phyloP scores from a whole-genome alignment of 2,797 vertebrate species.

The Rhinophrynus dorsalis region DNA sequence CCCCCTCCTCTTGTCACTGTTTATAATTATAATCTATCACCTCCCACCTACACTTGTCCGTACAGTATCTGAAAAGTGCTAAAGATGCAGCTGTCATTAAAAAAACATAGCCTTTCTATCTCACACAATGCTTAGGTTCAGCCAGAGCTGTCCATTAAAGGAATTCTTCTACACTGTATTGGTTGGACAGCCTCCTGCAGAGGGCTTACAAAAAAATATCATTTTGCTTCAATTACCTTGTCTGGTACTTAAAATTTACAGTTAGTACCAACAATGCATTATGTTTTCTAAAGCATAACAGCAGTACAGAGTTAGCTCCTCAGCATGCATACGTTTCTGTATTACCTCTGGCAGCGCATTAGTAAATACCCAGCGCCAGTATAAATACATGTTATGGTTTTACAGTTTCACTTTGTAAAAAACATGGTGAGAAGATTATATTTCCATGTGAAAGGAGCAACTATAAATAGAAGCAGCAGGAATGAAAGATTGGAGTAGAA shows the following conservation, averaged over 20 bases:
- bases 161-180: constrained; percentile 42
- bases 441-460: background rate
- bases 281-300: constrained; percentile 53
- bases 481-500: background rate
- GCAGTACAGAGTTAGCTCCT: background rate
- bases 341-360: background rate
- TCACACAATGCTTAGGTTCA: constrained; percentile 54
- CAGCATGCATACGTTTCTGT: background rate
- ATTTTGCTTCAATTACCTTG: constrained; percentile 56
- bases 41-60: constrained; percentile 48
- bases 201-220: constrained; percentile 59
- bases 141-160: constrained; percentile 55
- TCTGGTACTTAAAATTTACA: constrained; percentile 33
- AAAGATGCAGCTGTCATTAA: constrained; percentile 47
- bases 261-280: constrained; percentile 48
- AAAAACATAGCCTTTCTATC: constrained; percentile 34
- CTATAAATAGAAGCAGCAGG: constrained; percentile 17
- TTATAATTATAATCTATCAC: constrained; percentile 63
- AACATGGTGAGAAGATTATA: constrained; percentile 10
- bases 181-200: constrained; percentile 55
- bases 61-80: constrained; percentile 33
- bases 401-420: constrained; percentile 35
- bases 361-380: background rate
- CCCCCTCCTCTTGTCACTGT: constrained; percentile 5
- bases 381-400: constrained; percentile 31